Conservation (phyloP, 2,888 invertebrate genomes). For the Elmis aenea region DNA sequence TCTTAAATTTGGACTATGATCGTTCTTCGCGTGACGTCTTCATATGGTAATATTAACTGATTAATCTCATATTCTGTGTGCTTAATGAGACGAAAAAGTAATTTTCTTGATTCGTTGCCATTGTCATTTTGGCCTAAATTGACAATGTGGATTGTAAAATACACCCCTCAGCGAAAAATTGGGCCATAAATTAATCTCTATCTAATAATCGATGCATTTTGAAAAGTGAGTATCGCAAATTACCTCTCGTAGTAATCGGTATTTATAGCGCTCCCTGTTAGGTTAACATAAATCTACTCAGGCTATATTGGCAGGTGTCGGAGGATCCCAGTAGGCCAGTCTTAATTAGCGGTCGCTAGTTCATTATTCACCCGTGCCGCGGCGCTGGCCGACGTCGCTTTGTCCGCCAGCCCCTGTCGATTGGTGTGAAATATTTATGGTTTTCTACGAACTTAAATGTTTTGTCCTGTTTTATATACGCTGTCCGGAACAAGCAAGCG, state of each 20-base stretch:
- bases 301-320: constrained; percentile 44
- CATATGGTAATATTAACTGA: no score
- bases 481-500: constrained; percentile 23
- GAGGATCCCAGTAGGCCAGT: constrained; percentile 41
- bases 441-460: constrained; percentile 28
- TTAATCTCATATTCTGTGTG: no score
- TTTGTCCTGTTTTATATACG: constrained; percentile 34
- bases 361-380: constrained; percentile 43
- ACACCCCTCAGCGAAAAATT: no score
- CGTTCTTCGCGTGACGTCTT: no score
- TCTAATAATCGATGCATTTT: no score
- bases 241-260: constrained; percentile 28
- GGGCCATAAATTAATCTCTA: no score
- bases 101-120: no score
- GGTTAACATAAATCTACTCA: constrained; percentile 38
- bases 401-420: constrained; percentile 42
- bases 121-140: no score
- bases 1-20: no score
- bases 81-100: no score
- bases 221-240: constrained; percentile 18
- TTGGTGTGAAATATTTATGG: constrained; percentile 44
- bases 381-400: constrained; percentile 39
- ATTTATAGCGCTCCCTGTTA: constrained; percentile 31
- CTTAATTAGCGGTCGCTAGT: constrained; percentile 46
- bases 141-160: no score